A percentile compares a stretch with the other conserved stretches of the same genome.
Conservation (phyloP, 2,888 invertebrate species). For the Idaea biselata region DNA sequence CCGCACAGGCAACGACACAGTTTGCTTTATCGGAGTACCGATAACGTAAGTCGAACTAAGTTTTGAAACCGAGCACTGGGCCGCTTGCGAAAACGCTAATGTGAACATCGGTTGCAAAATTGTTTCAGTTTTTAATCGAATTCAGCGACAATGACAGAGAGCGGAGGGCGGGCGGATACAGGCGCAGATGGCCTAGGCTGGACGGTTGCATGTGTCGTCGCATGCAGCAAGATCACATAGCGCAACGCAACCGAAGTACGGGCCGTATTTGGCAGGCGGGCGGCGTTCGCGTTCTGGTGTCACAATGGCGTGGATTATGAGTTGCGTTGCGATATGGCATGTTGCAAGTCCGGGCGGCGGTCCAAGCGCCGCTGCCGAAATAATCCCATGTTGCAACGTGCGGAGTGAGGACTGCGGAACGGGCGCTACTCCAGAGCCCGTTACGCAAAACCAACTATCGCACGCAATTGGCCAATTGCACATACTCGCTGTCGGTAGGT, state of each 20-base stretch:
- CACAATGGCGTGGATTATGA: conserved; percentile 77
- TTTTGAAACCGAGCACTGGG: conserved; percentile 78
- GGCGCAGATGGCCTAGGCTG: conserved; percentile 30
- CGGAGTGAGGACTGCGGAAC: conserved; percentile 71
- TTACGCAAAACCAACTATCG: conserved; percentile 63
- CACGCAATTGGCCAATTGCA: conserved; percentile 67
- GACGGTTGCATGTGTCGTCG: conserved; percentile 16
- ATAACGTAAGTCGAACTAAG: conserved; percentile 76
- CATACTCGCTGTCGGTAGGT: conserved; percentile 19
- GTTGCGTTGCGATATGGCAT: conserved; percentile 76
- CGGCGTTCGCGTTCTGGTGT: conserved; percentile 58
- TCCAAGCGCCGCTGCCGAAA: conserved; percentile 77
- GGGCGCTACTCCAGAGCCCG: conserved; percentile 72
- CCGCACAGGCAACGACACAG: conserved; percentile 66
- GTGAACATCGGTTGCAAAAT: conserved; percentile 80
- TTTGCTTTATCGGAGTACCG: conserved; percentile 74
- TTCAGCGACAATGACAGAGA: conserved; percentile 51
- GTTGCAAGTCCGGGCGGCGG: conserved; percentile 77
- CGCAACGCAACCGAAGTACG: conserved; percentile 49
- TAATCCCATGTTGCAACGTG: conserved; percentile 78
- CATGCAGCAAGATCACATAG: conserved; percentile 60
- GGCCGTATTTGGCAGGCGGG: conserved; percentile 71
- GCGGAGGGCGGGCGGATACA: conserved; percentile 32
- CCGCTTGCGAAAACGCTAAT: conserved; percentile 81
- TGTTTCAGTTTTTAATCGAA: conserved; percentile 77